Evolutionary conservation across 2,113 vertebrate genomes (phyloP).

Genomic region (Esox niger): DNA sequence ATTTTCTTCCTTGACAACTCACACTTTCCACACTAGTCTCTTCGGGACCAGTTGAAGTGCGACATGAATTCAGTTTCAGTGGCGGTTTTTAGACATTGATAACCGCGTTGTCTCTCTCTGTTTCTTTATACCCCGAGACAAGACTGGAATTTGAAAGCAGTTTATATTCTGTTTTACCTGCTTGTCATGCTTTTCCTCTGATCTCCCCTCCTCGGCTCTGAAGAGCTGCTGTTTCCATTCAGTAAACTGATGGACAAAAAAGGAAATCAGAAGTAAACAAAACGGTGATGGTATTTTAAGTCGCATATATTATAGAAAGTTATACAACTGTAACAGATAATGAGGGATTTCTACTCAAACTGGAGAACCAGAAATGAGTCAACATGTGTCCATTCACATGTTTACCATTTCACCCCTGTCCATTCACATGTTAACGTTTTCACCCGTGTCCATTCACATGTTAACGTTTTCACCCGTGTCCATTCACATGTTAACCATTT

Average conservation of each 20-base stretch:
- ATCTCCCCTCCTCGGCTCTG: not conserved
- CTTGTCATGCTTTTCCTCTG: not conserved
- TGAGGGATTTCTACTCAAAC: constrained; percentile 6
- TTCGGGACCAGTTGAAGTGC: constrained; percentile 20
- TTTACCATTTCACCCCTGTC: no score
- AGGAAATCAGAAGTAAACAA: constrained; percentile 12
- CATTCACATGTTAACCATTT: no score
- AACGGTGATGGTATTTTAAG: constrained; percentile 2
- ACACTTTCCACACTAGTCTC: not conserved
- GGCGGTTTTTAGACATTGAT: constrained; percentile 15
- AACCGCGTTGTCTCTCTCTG: constrained; percentile 4
- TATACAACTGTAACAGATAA: constrained; percentile 17
- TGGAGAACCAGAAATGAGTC: no score
- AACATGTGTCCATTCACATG: no score
- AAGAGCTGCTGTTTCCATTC: not conserved
- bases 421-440: no score
- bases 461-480: no score
- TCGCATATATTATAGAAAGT: constrained; percentile 14
- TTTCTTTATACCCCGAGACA: not conserved
- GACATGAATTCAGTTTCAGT: constrained; percentile 16
- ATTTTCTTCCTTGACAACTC: constrained; percentile 34
- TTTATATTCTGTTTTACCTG: constrained; percentile 5
- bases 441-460: no score
- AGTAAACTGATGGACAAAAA: not conserved
- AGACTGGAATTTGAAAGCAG: constrained; percentile 20